Conservation (phyloP, 1,140 invertebrate species). For the Drosophila leontia region DNA sequence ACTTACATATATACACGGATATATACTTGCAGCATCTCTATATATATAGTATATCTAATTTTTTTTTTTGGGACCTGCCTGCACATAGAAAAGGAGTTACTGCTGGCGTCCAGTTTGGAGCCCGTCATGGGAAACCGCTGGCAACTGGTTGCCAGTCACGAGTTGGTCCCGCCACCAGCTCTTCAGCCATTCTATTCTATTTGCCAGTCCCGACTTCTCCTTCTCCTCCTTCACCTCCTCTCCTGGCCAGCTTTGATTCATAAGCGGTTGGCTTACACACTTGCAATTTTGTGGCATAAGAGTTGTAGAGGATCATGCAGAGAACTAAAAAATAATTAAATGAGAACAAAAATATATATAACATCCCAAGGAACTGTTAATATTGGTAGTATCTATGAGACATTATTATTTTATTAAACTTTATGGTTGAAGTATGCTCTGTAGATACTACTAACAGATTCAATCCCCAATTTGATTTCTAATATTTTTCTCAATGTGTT, state of each 20-base stretch:
- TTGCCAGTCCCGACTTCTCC: conserved; percentile 27
- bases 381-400: neutral
- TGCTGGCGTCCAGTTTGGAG: conserved; percentile 58
- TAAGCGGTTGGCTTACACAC: conserved; percentile 61
- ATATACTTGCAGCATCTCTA: conserved; percentile 19
- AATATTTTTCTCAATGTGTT: conserved; percentile 19
- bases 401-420: neutral
- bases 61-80: conserved; percentile 56
- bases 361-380: no score
- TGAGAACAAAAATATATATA: no score
- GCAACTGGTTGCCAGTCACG: conserved; percentile 78
- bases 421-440: neutral
- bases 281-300: conserved; percentile 70
- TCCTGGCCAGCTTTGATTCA: conserved; percentile 66
- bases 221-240: neutral
- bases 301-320: conserved; percentile 11
- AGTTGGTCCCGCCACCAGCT: conserved; percentile 51
- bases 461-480: neutral
- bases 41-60: conserved; percentile 31
- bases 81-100: conserved; percentile 30
- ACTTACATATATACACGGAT: conserved; percentile 51
- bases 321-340: neutral
- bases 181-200: conserved; percentile 62
- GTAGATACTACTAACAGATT: neutral
- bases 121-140: conserved; percentile 63